phyloP scores from a whole-genome alignment of 2,113 vertebrate genomes.

The Myrmecophaga tridactyla region DNA sequence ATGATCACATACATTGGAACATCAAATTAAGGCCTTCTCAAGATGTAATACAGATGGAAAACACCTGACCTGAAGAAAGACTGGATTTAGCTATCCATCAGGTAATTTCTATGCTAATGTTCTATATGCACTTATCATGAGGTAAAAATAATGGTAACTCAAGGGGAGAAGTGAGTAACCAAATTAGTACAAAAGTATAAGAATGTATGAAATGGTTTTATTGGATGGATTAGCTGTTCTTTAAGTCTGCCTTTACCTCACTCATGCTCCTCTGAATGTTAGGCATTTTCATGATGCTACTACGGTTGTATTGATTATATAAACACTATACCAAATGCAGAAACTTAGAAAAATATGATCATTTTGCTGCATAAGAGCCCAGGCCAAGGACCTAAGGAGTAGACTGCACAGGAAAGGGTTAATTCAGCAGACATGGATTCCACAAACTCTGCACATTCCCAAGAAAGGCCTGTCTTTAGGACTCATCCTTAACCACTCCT shows the following conservation, averaged over 20 bases:
- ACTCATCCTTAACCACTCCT: neutral
- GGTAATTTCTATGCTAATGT: neutral
- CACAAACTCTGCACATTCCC: neutral
- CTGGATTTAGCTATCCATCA: neutral
- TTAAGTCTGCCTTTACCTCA: neutral
- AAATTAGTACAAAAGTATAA: neutral
- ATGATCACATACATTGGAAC: neutral
- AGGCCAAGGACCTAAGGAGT: neutral
- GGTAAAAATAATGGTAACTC: neutral
- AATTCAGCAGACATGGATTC: neutral
- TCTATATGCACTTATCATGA: neutral
- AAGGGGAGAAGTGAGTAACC: neutral
- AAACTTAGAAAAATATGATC: neutral
- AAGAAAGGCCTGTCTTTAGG: neutral
- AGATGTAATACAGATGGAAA: neutral
- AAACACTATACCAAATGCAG: neutral
- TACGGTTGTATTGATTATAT: neutral
- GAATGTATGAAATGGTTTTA: neutral
- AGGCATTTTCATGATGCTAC: neutral
- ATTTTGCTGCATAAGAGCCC: neutral
- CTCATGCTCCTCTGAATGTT: neutral
- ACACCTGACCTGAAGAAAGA: neutral
- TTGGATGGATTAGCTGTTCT: neutral
- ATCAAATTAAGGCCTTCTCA: neutral
- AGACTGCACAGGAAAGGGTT: neutral